Base-by-base conservation (phyloP, 2,888 invertebrate species). In the Sussaba pulchella region DNA sequence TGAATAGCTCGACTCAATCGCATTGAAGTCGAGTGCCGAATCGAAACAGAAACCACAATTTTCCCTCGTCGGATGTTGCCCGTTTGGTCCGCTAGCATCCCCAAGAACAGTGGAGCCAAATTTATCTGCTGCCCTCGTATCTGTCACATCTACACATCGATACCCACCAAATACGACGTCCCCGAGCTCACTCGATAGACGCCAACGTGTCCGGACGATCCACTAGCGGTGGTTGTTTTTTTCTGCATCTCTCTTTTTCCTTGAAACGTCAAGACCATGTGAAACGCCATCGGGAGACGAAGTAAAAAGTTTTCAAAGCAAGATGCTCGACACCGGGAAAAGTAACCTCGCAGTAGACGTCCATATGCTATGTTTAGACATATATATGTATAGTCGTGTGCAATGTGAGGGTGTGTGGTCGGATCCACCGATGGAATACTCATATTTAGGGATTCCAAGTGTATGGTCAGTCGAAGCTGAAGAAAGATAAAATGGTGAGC, bases 391-490 rank as follows among this genome's bases (percentile, higher is more conserved):
- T n/a, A 57, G 36, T 8, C 3, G 19, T 50, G 19, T 10, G 19
- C n/a, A n/a, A n/a, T 45, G 45, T 2, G 6, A 17, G 26, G 2
- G 24, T 31, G 54, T 54, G n/a, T 88, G 85, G 86, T 86, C 83
- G 85, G 10, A 8, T 86, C 85, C 85, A 86, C 85, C 79, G 82
- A 78, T 79, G 83, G 79, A 77, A 67, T 76, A 87, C 88, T 87
- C 87, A 87, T 87, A 87, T 88, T 87, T 82, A 81, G 69, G 77
- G 82, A 82, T 85, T 86, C 81, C 81, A 77, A 73, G 54, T 72
- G 57, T 77, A 70, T 54, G 50, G 59, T 41, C 57, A 21, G 12
- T 19, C 19, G 43, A 54, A n/a, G 12, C 45, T n/a, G 39, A 2
- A 17, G 64, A 70, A 21, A 52, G 31, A 26, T 36, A 47, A 43